Base-by-base conservation (phyloP, 2,113 vertebrate genomes). In the Pardalotus punctatus region DNA sequence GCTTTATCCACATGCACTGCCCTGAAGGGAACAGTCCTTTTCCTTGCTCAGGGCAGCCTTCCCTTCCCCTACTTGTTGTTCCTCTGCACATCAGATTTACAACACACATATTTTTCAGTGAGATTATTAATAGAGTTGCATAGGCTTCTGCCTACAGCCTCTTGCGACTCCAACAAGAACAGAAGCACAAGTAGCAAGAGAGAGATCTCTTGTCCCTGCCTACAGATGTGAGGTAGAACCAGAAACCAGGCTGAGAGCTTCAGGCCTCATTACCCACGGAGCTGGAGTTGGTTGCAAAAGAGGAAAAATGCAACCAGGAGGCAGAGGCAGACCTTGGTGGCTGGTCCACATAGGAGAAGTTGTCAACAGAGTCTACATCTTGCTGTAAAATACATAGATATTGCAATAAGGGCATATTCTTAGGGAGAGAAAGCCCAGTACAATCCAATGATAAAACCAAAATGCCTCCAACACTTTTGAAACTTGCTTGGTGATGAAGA, bases 71-170 rank as follows among this genome's bases (percentile, higher is more conserved):
- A 1, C 35, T 60, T 42, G 3, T 6, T 43, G 11, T 14, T 50
- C 24, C 38, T 61, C 65, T 31, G n/a, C 35, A 56, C 1, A 2
- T 47, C 13, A 21, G 23, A 53, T 53, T 72, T 82, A 53, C 27
- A 56, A 24, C 21, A 47, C 0, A 0, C 0, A 0, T 29, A 15
- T 72, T 89, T 86, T 84, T 60, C 72, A 62, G 33, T 19, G 20
- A 45, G 29, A 58, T 50, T 31, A 43, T 61, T 71, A 48, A 36
- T 5, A 45, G 42, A 65, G 18, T 19, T 50, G 8, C 3, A 1
- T 16, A 54, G 38, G 33, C 17, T 85, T 82, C 64, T 13, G 5
- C 33, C 62, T 47, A 33, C 50, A 87, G 33, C 35, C 43, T 60
- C n/a, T 64, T 5, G 3, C 0, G 1, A 53, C 43, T 85, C 54